Base-by-base conservation (phyloP, 2,797 vertebrate genomes). In the Anas bernieri region DNA sequence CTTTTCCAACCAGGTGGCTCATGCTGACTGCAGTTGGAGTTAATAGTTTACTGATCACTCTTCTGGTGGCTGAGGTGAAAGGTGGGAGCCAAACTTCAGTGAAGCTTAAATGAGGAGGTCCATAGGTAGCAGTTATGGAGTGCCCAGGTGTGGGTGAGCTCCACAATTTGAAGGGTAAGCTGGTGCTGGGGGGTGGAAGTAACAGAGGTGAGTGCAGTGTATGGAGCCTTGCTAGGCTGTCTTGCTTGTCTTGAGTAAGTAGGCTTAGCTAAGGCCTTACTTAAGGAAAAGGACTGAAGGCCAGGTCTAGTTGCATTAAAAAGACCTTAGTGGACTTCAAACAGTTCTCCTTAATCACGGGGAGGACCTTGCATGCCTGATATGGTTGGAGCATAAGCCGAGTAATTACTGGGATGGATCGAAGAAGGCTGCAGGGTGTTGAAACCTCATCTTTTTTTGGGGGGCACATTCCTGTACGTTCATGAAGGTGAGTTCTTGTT, bases 401-500 rank as follows among this genome's bases (percentile, higher is more conserved):
- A 12, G 23, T 86, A 66, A 75, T 39, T 86, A 43, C 2, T 80
- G 54, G 83, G 48, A 30, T 64, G n/a, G 22, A 39, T 83, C 25
- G 35, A 37, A 70, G 39, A 59, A 31, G 64, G n/a, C n/a, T n/a
- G n/a, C n/a, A n/a, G n/a, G 46, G 17, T 12, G 13, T 9, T 77
- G 39, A 48, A 83, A 26, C 14, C 6, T 1, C 11, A 7, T 22
- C 28, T 39, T 62, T 78, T 39, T 46, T 73, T 10, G 17, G 35
- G 28, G 17, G 17, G 1, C 2, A 0, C 58, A n/a, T 69, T 76
- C 92, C 28, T 1, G 0, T 37, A 5, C 17, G 16, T 86, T 37
- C 86, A 73, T 64, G n/a, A 86, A 33, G 18, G 17, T 3, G 4
- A 46, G 11, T 81, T 39, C 28, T 46, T 86, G 12, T 83, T 96